Conservation (phyloP, 2,888 invertebrate species). For the Drosophila nr. fundita region DNA sequence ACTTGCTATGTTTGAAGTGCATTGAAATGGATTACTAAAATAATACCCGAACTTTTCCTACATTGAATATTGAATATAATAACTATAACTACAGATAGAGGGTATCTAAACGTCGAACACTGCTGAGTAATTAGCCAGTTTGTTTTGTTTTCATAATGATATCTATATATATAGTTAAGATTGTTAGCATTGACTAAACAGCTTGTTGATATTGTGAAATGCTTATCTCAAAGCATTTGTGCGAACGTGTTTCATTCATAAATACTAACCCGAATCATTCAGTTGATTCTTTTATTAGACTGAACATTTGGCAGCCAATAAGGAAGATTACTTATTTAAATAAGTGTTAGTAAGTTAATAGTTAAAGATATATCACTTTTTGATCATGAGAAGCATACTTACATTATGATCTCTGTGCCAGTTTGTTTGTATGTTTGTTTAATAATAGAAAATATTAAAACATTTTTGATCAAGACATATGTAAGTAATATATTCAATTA, state of each 20-base stretch:
- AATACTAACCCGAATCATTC: neutral
- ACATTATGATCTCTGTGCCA: neutral
- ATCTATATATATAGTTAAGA: neutral
- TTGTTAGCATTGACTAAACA: constrained; percentile 1
- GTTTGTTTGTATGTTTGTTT: neutral
- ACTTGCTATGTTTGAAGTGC: neutral
- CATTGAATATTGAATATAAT: neutral
- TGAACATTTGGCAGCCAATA: neutral
- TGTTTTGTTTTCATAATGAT: neutral
- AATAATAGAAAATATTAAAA: neutral
- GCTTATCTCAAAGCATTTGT: constrained; percentile 13
- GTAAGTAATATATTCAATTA: neutral
- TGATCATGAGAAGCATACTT: neutral
- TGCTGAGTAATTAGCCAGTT: neutral
- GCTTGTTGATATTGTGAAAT: constrained; percentile 30
- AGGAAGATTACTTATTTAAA: neutral
- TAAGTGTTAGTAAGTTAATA: neutral
- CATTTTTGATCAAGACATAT: neutral
- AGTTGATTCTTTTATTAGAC: neutral
- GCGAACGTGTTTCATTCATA: neutral
- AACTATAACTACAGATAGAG: neutral
- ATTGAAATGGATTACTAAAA: too few relatives aligned
- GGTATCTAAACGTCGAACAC: neutral
- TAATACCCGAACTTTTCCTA: too few relatives aligned
- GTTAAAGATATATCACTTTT: neutral